phyloP scores from a whole-genome alignment of 2,888 invertebrate species.

The Andrena minutula region DNA sequence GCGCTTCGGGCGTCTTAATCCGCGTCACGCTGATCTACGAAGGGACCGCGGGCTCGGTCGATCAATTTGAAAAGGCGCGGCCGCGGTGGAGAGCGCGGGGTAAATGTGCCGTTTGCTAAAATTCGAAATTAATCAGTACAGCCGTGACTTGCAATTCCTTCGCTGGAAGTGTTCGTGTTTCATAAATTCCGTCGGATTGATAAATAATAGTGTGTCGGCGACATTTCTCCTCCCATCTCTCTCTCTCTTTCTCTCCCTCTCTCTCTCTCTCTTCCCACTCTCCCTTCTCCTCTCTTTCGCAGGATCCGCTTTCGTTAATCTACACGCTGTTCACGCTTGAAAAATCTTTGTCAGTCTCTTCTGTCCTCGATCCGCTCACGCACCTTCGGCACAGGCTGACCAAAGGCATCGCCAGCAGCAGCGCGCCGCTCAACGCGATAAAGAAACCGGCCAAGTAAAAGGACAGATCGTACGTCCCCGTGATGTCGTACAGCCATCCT shows the following conservation, averaged over 20 bases:
- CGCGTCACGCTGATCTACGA: slow-evolving; percentile 31
- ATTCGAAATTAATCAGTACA: slow-evolving; percentile 25
- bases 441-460: slow-evolving; percentile 94
- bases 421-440: slow-evolving; percentile 90
- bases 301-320: slow-evolving; percentile 44
- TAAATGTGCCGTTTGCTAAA: slow-evolving; percentile 20
- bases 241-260: neutral
- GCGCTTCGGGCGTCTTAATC: neutral
- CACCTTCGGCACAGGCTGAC: slow-evolving; percentile 78
- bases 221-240: neutral
- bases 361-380: slow-evolving; percentile 63
- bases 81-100: slow-evolving; percentile 2
- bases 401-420: slow-evolving; percentile 86
- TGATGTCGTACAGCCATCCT: slow-evolving; percentile 94
- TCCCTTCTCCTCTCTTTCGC: no score
- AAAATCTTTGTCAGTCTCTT: slow-evolving; percentile 72
- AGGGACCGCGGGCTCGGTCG: slow-evolving; percentile 51
- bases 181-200: slow-evolving; percentile 50
- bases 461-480: slow-evolving; percentile 91
- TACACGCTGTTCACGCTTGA: slow-evolving; percentile 80
- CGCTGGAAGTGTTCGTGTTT: slow-evolving; percentile 46
- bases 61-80: slow-evolving; percentile 37
- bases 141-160: slow-evolving; percentile 60
- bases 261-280: neutral
- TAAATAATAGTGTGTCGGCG: slow-evolving; percentile 5